A percentile compares a stretch with the other conserved stretches of the same genome.
These are phyloP conservation scores for Coenobita brevimanus DNA, from an alignment of 1,140 invertebrate species.

Conservation along the genomic window DNA sequence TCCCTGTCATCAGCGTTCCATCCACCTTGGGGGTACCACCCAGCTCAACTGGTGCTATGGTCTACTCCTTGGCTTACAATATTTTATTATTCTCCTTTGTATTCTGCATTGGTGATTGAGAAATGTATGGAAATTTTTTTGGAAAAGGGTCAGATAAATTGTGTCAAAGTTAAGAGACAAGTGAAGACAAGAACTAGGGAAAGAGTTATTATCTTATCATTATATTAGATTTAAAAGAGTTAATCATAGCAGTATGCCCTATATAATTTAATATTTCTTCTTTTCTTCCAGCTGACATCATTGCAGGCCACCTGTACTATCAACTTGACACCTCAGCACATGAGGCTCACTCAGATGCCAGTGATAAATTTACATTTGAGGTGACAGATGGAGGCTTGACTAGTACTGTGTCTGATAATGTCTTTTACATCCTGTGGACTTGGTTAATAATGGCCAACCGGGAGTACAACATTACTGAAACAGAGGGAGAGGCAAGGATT, in stretches of 20 bases:
- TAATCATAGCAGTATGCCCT: background rate
- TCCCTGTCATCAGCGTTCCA: too few species aligned
- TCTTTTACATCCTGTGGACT: slow-evolving; percentile 57
- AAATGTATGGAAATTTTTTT: too few species aligned
- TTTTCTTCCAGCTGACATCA: slow-evolving; percentile 46
- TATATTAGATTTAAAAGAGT: background rate
- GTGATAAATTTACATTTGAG: slow-evolving; percentile 59
- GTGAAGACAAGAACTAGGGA: too few species aligned
- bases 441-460: slow-evolving; percentile 46
- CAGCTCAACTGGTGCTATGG: too few species aligned
- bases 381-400: slow-evolving; percentile 41
- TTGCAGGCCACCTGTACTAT: slow-evolving; percentile 46
- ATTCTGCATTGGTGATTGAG: too few species aligned
- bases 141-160: too few species aligned
- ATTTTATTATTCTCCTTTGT: too few species aligned
- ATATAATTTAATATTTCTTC: background rate
- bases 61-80: too few species aligned
- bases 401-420: slow-evolving; percentile 44
- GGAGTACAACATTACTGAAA: slow-evolving; percentile 72
- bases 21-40: too few species aligned
- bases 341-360: slow-evolving; percentile 30
- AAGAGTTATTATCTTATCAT: background rate
- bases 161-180: too few species aligned
- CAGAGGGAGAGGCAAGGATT: slow-evolving; percentile 72
- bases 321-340: slow-evolving; percentile 39